These are phyloP conservation scores for Ibidorhyncha struthersii DNA, from an alignment of 2,113 vertebrate genomes.

Conservation along the genomic window DNA sequence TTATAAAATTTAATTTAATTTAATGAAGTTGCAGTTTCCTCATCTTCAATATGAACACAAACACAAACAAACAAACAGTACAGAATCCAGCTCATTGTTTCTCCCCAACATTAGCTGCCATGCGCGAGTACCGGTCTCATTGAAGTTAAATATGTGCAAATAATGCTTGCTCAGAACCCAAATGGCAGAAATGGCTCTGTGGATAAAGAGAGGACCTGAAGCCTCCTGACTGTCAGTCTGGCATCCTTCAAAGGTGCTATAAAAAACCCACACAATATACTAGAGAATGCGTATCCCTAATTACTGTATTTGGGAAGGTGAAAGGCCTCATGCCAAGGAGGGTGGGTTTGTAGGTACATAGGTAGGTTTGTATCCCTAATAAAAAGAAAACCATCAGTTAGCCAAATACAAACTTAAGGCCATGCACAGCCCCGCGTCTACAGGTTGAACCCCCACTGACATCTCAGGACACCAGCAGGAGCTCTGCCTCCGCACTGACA, in stretches of 20 bases:
- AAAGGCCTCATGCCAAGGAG: neutral
- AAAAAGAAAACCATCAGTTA: neutral
- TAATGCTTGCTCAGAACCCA: slow-evolving; percentile 22
- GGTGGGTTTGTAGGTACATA: neutral
- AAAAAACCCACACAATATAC: neutral
- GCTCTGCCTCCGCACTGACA: neutral
- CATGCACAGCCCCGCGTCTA: neutral
- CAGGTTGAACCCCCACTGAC: neutral
- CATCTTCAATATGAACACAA: slow-evolving; percentile 27
- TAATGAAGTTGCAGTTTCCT: slow-evolving; percentile 66
- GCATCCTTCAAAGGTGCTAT: neutral
- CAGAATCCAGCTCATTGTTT: slow-evolving; percentile 45
- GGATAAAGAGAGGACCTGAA: neutral
- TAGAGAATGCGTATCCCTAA: neutral
- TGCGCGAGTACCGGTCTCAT: neutral
- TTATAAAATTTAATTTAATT: slow-evolving; percentile 73
- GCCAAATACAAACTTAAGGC: neutral
- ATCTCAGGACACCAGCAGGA: neutral
- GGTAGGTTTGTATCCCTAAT: neutral
- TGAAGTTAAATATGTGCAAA: slow-evolving; percentile 37
- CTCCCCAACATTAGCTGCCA: slow-evolving; percentile 22
- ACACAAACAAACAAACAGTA: slow-evolving; percentile 38
- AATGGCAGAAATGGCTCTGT: neutral
- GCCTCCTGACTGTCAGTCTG: neutral
- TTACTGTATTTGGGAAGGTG: neutral